Percentiles rank a stretch among this genome's conserved stretches.
Conservation (phyloP, 2,797 vertebrate genomes). For the Pantherophis alleghaniensis region DNA sequence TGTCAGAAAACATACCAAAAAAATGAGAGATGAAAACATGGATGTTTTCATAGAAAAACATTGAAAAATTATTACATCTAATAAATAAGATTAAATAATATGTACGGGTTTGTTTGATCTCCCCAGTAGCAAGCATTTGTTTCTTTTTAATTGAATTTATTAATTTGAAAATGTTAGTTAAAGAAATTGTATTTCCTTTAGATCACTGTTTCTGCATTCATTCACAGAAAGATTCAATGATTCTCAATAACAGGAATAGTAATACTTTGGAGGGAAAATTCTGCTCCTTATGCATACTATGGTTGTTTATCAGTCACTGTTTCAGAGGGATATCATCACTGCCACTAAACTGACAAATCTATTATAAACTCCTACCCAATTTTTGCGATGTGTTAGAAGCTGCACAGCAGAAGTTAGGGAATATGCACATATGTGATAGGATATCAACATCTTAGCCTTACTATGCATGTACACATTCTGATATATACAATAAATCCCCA, state of each 20-base stretch:
- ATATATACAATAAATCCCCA: background rate
- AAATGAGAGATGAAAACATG: background rate
- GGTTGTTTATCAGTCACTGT: background rate
- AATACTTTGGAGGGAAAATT: background rate
- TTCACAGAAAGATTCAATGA: background rate
- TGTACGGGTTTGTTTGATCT: background rate
- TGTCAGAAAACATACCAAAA: background rate
- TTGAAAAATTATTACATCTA: background rate
- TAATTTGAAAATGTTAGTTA: background rate
- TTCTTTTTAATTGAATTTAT: background rate
- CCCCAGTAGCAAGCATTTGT: background rate
- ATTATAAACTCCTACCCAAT: conserved; percentile 9
- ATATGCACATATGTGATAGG: background rate
- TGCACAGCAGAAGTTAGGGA: background rate
- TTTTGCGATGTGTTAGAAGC: background rate
- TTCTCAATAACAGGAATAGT: background rate
- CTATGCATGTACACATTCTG: background rate
- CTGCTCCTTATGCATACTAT: background rate
- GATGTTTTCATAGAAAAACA: background rate
- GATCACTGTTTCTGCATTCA: background rate
- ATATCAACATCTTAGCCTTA: background rate
- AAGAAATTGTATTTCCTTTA: background rate
- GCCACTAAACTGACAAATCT: conserved; percentile 11
- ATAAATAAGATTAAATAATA: background rate
- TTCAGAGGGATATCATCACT: background rate